These are phyloP conservation scores for Nymphalis io DNA, from an alignment of 1,140 invertebrate species.

Conservation along the genomic window DNA sequence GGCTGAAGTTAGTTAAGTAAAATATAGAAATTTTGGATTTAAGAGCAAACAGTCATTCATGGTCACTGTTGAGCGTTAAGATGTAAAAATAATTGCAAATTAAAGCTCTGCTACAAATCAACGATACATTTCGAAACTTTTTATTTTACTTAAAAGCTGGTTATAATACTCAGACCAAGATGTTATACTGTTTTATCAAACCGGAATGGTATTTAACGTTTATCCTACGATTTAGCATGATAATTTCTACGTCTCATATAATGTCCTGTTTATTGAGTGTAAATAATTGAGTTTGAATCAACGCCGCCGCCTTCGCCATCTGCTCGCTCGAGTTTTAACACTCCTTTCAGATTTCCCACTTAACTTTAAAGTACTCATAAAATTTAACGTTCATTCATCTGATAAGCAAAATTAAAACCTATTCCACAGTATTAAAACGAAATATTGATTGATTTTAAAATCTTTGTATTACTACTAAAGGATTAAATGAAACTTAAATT, in stretches of 20 bases:
- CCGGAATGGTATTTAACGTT: constrained; percentile 5
- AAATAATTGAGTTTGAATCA: constrained; percentile 79
- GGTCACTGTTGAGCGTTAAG: no score
- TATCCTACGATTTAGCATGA: constrained; percentile 52
- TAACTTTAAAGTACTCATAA: constrained; percentile 76
- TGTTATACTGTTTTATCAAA: background rate
- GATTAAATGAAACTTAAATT: constrained; percentile 59
- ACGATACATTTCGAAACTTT: background rate
- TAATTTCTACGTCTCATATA: constrained; percentile 74
- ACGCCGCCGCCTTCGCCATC: constrained; percentile 60
- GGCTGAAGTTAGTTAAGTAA: no score
- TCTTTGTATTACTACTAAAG: constrained; percentile 58
- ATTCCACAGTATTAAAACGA: constrained; percentile 40
- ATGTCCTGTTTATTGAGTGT: constrained; percentile 79
- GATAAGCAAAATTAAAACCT: constrained; percentile 49
- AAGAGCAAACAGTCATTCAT: no score
- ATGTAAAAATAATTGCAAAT: no score
- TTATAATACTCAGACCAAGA: background rate
- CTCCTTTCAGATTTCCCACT: constrained; percentile 77
- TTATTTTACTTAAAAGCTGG: no score
- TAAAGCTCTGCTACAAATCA: no score
- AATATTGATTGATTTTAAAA: constrained; percentile 42
- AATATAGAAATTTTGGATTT: no score
- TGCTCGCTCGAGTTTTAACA: constrained; percentile 67
- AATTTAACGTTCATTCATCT: constrained; percentile 60